Evolutionary conservation across 2,888 invertebrate genomes (phyloP).

Genomic region (Sinopyrophorus schimmeli): DNA sequence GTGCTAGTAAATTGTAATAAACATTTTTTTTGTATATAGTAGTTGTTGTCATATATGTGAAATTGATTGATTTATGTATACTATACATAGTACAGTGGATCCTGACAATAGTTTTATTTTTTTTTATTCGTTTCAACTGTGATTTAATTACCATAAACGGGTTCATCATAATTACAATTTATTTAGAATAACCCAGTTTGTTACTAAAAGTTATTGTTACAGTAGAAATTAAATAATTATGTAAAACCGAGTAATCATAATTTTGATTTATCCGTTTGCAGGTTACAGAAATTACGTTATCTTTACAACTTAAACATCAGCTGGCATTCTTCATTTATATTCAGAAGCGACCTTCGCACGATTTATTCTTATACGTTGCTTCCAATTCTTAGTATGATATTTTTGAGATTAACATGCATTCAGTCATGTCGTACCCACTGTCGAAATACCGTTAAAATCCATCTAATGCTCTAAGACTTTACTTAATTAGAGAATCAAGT

Average conservation of each 20-base stretch:
- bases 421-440: conserved; percentile 50
- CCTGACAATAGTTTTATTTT: too few relatives aligned
- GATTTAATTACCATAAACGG: too few relatives aligned
- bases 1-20: too few relatives aligned
- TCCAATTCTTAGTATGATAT: conserved; percentile 15
- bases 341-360: conserved; percentile 24
- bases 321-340: conserved; percentile 28
- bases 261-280: conserved; percentile 49
- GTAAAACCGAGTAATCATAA: conserved; percentile 52
- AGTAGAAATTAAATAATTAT: conserved; percentile 44
- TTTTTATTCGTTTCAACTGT: too few relatives aligned
- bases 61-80: too few relatives aligned
- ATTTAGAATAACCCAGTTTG: too few relatives aligned
- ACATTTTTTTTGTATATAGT: too few relatives aligned
- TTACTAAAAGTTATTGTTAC: conserved; percentile 46
- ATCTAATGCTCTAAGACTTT: conserved; percentile 43
- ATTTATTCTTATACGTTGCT: conserved; percentile 13
- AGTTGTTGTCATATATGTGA: too few relatives aligned
- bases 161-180: too few relatives aligned
- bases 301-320: conserved; percentile 45
- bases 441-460: conserved; percentile 48
- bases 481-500: conserved; percentile 39
- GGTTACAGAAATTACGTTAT: conserved; percentile 43
- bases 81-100: too few relatives aligned
- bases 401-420: too few relatives aligned